Evolutionary conservation across 2,888 invertebrate species (phyloP), one percentile per base, ranked within the genome.

Genomic region (Rhagium mordax): DNA sequence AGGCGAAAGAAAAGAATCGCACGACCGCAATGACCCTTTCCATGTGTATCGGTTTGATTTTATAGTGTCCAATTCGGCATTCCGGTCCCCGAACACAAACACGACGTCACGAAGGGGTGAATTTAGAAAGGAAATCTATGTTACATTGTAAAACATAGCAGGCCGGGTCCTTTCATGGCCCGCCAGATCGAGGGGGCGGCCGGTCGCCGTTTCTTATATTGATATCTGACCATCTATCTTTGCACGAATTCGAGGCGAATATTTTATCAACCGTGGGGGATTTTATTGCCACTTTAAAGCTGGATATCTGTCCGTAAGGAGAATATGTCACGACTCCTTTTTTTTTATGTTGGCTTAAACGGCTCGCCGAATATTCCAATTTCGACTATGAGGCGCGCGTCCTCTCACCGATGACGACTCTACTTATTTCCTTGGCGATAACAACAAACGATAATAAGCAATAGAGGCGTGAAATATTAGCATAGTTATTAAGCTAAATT

Each of bases 201-300:
- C 55, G 53, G 68, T 66, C 71, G 74, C 66, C 75, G 70, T 78
- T 77, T 72, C 76, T 78, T 78, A 77, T 77, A 78, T 75, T 77
- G 78, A 78, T 77, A 78, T 78, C 78, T 78, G 78, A 70, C 78
- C 75, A 78, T 78, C 72, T 73, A 75, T 78, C 78, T 78, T 74
- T 51, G 53, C 49, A 61, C 71, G 66, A 59, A 64, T 64, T 49
- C 51, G 53, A 41, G 65, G 13, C 20, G 20, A 33, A 65, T 65
- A 65, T 33, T 65, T 33, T 65, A 65, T 55, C 65, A 53, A 48
- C 53, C 53, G 15, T n/a, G 33, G 65, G 65, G 59, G 65, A 29
- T 65, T 65, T 65, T 65, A 65, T 65, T 51, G 65, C 65, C 65
- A 21, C 53, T 65, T 65, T 65, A 65, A 65, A 65, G 33, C 33